Conservation (phyloP, 2,888 invertebrate genomes). For the Drosophila kuntzei region DNA sequence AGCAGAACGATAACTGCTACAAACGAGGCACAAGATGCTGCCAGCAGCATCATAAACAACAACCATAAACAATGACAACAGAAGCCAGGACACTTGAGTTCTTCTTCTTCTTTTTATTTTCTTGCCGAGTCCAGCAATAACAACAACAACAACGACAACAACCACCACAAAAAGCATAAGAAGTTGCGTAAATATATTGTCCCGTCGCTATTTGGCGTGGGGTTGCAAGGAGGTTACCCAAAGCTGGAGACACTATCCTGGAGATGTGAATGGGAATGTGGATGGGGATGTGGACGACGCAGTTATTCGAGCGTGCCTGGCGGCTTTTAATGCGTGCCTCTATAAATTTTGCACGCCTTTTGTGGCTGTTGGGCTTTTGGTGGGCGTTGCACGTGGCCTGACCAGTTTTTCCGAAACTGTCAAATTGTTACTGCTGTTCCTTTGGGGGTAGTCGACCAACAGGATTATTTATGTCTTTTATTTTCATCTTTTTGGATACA, state of each 20-base stretch:
- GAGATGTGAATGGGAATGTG: conserved; percentile 3
- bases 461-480: conserved; percentile 50
- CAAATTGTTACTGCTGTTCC: conserved; percentile 65
- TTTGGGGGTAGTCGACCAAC: conserved; percentile 48
- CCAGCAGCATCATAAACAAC: conserved; percentile 53
- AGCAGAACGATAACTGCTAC: conserved; percentile 74
- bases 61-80: conserved; percentile 44
- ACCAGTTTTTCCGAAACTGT: conserved; percentile 66
- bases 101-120: conserved; percentile 26
- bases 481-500: conserved; percentile 16
- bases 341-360: conserved; percentile 81
- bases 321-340: conserved; percentile 77
- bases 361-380: conserved; percentile 47
- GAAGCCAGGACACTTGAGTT: conserved; percentile 66
- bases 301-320: conserved; percentile 79
- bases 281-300: conserved; percentile 52
- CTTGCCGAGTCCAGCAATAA: conserved; percentile 41
- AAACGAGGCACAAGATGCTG: conserved; percentile 79
- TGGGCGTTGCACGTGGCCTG: conserved; percentile 70
- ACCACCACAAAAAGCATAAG: conserved; percentile 68
- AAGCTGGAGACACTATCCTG: conserved; percentile 45
- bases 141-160: conserved; percentile 49
- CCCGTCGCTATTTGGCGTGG: conserved; percentile 63
- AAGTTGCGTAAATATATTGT: conserved; percentile 81
- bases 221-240: conserved; percentile 22